Percentiles rank a stretch among this genome's conserved stretches.
phyloP scores from a whole-genome alignment of 2,113 vertebrate species.

The Lophochroa leadbeateri region DNA sequence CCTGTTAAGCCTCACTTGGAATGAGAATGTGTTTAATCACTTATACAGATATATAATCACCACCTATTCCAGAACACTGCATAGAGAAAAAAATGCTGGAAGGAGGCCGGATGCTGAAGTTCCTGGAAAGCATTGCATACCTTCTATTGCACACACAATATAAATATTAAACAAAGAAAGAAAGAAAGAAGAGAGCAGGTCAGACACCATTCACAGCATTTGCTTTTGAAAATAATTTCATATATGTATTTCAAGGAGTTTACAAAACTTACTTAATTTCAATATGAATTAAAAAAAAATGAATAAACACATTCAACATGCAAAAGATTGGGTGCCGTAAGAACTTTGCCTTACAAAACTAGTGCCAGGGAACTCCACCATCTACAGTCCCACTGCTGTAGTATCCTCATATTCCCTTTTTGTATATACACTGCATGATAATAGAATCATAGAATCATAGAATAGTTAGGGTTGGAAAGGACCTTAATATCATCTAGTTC shows the following conservation, averaged over 20 bases:
- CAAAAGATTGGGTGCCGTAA: not conserved
- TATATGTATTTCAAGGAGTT: not conserved
- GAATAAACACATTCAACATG: not conserved
- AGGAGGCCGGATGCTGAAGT: not conserved
- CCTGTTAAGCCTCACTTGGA: not conserved
- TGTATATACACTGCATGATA: no score
- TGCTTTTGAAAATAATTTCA: not conserved
- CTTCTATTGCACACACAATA: not conserved
- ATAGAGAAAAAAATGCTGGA: slow-evolving; percentile 9
- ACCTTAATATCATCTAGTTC: no score
- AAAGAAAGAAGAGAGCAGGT: not conserved
- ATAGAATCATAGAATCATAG: no score
- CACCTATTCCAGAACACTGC: not conserved
- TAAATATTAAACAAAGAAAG: slow-evolving; percentile 1
- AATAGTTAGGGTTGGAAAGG: no score
- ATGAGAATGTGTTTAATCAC: slow-evolving; percentile 40
- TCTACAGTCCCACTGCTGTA: not conserved
- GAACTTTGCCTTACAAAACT: not conserved
- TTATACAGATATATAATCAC: not conserved
- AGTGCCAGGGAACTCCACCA: not conserved
- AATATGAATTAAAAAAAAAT: not conserved
- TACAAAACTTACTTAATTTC: not conserved
- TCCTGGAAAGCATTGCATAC: slow-evolving; percentile 11
- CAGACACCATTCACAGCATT: not conserved
- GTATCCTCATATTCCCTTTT: not conserved